A percentile compares a stretch with the other conserved stretches of the same genome.
phyloP scores from a whole-genome alignment of 2,113 vertebrate species.

The Thunnus maccoyii region DNA sequence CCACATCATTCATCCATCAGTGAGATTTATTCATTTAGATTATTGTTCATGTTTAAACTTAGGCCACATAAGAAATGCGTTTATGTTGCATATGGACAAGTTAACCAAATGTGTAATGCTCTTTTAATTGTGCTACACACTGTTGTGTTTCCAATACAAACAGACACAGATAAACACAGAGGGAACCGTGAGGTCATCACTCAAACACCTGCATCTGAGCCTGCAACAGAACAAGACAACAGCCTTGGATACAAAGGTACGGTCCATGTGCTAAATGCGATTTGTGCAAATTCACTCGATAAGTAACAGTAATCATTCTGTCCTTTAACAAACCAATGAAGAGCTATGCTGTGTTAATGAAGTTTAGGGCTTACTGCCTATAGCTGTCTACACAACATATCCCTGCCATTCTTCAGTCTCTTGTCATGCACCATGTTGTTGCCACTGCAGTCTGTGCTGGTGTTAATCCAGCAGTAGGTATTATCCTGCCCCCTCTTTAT shows the following conservation, averaged over 20 bases:
- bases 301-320: not conserved
- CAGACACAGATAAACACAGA: conserved; percentile 60
- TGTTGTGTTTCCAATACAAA: conserved; percentile 8
- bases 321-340: no score
- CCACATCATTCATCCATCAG: not conserved
- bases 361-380: not conserved
- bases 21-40: not conserved
- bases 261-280: not conserved
- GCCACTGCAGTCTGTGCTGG: not conserved
- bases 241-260: conserved; percentile 81
- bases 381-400: no score
- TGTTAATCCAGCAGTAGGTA: no score
- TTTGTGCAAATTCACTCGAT: not conserved
- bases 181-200: conserved; percentile 56
- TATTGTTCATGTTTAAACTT: not conserved
- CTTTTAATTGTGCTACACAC: not conserved
- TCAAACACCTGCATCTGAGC: conserved; percentile 55
- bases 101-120: not conserved
- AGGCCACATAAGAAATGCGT: not conserved
- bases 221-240: conserved; percentile 67
- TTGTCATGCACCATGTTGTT: not conserved
- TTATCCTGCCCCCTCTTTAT: no score
- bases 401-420: no score
- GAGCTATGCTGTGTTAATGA: not conserved
- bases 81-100: not conserved